These are phyloP conservation scores for Micropoecilia bifurca DNA, from an alignment of 2,797 vertebrate species.

Conservation along the genomic window DNA sequence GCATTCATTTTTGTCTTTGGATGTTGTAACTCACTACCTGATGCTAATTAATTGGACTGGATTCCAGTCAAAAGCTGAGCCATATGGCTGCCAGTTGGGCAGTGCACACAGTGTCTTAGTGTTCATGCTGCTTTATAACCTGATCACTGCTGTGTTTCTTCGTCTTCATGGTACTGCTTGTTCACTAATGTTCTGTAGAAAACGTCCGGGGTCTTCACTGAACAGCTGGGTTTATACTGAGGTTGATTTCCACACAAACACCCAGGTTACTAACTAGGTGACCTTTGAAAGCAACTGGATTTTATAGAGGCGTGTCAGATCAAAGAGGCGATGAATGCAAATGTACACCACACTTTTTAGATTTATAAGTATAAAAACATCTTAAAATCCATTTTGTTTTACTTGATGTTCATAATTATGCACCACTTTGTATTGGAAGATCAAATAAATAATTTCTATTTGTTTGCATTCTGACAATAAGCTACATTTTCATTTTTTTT, in stretches of 20 bases:
- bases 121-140: background rate
- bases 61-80: conserved; percentile 54
- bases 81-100: conserved; percentile 39
- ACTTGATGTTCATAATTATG: background rate
- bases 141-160: background rate
- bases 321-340: background rate
- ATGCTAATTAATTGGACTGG: conserved; percentile 72
- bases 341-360: background rate
- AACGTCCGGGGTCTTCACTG: background rate
- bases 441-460: background rate
- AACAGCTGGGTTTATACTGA: background rate
- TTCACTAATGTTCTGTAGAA: background rate
- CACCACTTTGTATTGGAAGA: background rate
- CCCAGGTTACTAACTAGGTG: too few species aligned
- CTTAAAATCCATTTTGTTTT: background rate
- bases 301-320: too few species aligned
- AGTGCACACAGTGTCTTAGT: background rate
- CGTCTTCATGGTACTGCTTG: background rate
- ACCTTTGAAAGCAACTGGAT: too few species aligned
- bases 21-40: conserved; percentile 48
- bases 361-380: background rate
- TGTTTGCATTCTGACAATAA: conserved; percentile 25
- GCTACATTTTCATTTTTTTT: conserved; percentile 32
- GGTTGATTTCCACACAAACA: background rate
- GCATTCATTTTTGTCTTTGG: conserved; percentile 33